Base-by-base conservation (phyloP, 2,113 vertebrate genomes). In the Triplophysa dalaica region DNA sequence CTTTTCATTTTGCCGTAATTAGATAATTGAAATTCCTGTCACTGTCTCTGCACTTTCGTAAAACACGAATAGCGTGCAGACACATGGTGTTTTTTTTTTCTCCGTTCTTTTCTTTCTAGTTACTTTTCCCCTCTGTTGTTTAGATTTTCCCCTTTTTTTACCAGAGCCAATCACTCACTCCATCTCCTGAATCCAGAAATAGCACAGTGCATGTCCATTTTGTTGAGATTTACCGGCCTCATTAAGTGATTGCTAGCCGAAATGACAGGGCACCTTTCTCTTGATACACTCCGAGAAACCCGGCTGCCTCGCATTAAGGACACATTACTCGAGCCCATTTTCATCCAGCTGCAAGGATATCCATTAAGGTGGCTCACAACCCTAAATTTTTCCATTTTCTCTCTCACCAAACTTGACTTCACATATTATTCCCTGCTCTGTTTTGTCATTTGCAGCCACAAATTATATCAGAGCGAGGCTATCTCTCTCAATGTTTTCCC, bases 1-100 rank as follows among this genome's bases (percentile, higher is more conserved):
- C 95, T 96, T 98, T 98, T 98, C 97, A 99, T 98, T 99, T 98
- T 89, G 92, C 93, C 92, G 89, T 98, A 97, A 99, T 99, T 93
- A 98, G 98, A 98, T 99, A 99, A 99, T 99, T 98, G 96, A 98
- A 98, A 99, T 99, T 99, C 98, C 93, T 97, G 96, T 98, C 98
- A 98, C 95, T 93, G 94, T 94, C 94, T 94, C 95, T 96, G 95
- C 95, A 96, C 95, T 97, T 97, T 96, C 92, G 92, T 86, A 90
- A 86, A 86, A 91, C 92, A 93, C 93, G 94, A 94, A 95, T 94
- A 95, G 92, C 33, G 33, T 38, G 33, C 7, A 8, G 6, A 38
- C 84, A 90, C 90, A 88, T 81, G 83, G 83, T 86, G 88, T 88
- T 89, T 90, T 90, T 92, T 92, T 86, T 84, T 84, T 68, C 67